Base-by-base conservation (phyloP, 2,888 invertebrate species). In the Empis stercorea region DNA sequence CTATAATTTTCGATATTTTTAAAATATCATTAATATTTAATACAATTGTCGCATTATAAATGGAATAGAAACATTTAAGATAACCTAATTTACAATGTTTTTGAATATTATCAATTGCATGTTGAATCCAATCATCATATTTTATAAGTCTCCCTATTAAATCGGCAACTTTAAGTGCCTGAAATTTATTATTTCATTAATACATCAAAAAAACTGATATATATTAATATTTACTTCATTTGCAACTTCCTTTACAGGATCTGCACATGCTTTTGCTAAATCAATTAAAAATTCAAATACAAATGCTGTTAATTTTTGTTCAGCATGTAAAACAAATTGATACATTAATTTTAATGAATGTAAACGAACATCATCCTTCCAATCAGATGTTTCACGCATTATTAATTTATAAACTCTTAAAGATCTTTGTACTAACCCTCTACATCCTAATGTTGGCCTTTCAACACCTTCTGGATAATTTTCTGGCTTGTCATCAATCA, bases 401-500 rank as follows among this genome's bases (percentile, higher is more conserved):
- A 70, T 62, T 6, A 64, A 48, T n/a, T 57, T 55, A 3, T 68
- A 48, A 3, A 70, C 49, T 7, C 62, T 59, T 15, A 70, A 48
- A 59, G 89, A 81, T 48, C 79, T 76, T 59, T 84, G 81, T 0
- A 87, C 84, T 43, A 95, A 67, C 3, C 75, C 74, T 10, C 93
- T 78, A 61, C 95, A 95, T 1, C 93, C 93, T 16, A 93, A 72
- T 59, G 86, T 87, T 1, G 93, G 92, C n/a, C 93, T 75, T 49
- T 73, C 71, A 11, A 85, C 68, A 55, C 74, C 67, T 41, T 73
- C 62, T 1, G 91, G 91, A 70, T 93, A 93, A 62, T 89, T 83
- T 4, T 71, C 60, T 0, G 81, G 80, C 3, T 73, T 70, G 45
- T 77, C 74, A 47, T 76, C 75, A 10, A 81, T 73, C 63, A 84